These are phyloP conservation scores for Channa maculata DNA, from an alignment of 2,113 vertebrate genomes.

Conservation along the genomic window DNA sequence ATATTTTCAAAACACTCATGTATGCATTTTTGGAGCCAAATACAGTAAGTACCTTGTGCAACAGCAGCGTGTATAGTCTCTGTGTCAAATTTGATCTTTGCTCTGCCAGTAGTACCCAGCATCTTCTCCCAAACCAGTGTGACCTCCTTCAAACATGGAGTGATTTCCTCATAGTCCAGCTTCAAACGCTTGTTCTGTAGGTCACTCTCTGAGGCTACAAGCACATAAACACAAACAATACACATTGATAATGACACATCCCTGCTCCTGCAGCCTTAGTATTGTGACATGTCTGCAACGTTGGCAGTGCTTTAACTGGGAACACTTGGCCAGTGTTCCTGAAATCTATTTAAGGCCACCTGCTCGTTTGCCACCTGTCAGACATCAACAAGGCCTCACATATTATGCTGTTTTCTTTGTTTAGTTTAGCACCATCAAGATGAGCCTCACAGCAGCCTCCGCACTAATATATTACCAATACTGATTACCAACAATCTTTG, in stretches of 20 bases:
- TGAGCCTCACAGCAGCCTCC: no score
- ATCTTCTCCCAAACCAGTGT: slow-evolving; percentile 97
- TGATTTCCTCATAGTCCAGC: slow-evolving; percentile 98
- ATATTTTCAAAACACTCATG: slow-evolving; percentile 18
- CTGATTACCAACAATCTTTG: not conserved
- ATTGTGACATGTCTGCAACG: no score
- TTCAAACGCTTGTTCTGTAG: slow-evolving; percentile 94
- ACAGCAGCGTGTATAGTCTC: slow-evolving; percentile 92
- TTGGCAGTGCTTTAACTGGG: not conserved
- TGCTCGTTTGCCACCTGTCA: no score
- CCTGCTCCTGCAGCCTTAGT: no score
- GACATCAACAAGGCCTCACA: no score
- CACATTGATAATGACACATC: not conserved
- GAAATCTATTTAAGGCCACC: no score
- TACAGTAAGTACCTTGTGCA: slow-evolving; percentile 86
- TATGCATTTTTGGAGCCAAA: slow-evolving; percentile 6
- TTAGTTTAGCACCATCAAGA: not conserved
- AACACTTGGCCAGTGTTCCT: not conserved
- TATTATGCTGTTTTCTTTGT: not conserved
- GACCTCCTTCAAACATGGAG: slow-evolving; percentile 95
- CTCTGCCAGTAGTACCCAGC: slow-evolving; percentile 88
- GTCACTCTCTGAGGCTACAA: slow-evolving; percentile 91
- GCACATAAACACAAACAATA: slow-evolving; percentile 12
- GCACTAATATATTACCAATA: no score
- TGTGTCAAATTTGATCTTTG: slow-evolving; percentile 91